Base-by-base conservation (phyloP, 2,113 vertebrate genomes). In the Chelonoidis abingdonii region DNA sequence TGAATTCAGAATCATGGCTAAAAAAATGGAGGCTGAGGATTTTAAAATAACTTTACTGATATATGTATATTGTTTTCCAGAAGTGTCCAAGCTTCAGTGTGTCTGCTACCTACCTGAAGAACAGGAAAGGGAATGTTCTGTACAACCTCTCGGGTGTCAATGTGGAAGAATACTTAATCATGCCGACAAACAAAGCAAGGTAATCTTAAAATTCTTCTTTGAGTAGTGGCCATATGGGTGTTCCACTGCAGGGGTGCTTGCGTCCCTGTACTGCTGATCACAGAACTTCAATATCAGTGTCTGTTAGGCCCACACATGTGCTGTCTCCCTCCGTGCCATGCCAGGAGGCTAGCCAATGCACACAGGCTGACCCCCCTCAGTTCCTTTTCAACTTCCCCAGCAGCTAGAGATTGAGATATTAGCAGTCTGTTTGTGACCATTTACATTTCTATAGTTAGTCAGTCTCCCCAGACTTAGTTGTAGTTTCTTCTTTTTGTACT, bases 161-260 rank as follows among this genome's bases (percentile, higher is more conserved):
- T 17, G 35, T 98, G 53, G 98, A 98, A 92, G 96, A 98, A 27
- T 98, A 97, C 52, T 91, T 99, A 94, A 90, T 98, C 65, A n/a
- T 57, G 3, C 56, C 92, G 2, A 94, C 91, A 14, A 95, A 94
- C 52, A 97, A 94, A 80, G 96, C 97, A 59, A 98, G 98, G 98
- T 98, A 96, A 81, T 59, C 22, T 85, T 84, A 56, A 47, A 86
- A 57, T 31, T 38, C 12, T 59, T 59, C 57, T 31, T 62, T 5
- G 11, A 62, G 27, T 62, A 62, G 57, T 62, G 27, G 31, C 12
- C 12, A 62, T 31, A 12, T 31, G 57, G 12, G 12, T 62, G 11
- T 62, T 62, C 57, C 27, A 6, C 11, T 62, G 12, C 14, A 62
- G 57, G 27, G 29, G 27, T 62, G 27, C 57, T 25, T 29, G 57